phyloP scores from a whole-genome alignment of 2,888 invertebrate genomes.

The Synanthedon andrenaeformis region DNA sequence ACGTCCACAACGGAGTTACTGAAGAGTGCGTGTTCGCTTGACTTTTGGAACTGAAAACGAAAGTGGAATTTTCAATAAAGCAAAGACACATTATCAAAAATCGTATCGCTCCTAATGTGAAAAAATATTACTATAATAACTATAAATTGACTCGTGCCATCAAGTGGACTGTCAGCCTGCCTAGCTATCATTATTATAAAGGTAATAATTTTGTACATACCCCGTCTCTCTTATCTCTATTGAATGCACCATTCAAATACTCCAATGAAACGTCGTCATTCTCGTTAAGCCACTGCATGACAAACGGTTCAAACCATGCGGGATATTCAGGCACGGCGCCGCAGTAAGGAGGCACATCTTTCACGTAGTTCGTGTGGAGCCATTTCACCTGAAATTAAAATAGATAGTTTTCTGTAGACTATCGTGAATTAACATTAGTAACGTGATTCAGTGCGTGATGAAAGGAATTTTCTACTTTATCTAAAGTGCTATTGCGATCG shows the following conservation, averaged over 20 bases:
- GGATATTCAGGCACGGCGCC: slow-evolving; percentile 98
- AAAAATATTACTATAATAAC: too few species aligned
- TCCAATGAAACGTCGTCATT: slow-evolving; percentile 99
- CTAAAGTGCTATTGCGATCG: too few species aligned
- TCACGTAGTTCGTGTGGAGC: slow-evolving; percentile 97
- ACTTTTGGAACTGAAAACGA: slow-evolving; percentile 91
- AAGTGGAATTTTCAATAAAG: slow-evolving; percentile 9
- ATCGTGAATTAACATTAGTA: too few species aligned
- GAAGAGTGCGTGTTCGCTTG: slow-evolving; percentile 98
- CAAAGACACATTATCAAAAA: background rate
- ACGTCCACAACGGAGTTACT: slow-evolving; percentile 99
- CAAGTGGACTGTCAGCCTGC: too few species aligned
- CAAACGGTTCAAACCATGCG: slow-evolving; percentile 99
- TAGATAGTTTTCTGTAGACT: background rate
- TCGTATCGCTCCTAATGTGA: too few species aligned
- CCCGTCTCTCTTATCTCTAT: slow-evolving; percentile 95
- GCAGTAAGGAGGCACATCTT: slow-evolving; percentile 97
- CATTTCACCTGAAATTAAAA: slow-evolving; percentile 81
- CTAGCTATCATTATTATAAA: too few species aligned
- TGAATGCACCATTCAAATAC: slow-evolving; percentile 98
- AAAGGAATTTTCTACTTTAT: too few species aligned
- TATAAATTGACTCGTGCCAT: too few species aligned
- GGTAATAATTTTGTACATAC: slow-evolving; percentile 59
- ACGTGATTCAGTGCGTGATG: too few species aligned
- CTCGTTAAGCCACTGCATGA: slow-evolving; percentile 99